These are phyloP conservation scores for Solea solea DNA, from an alignment of 2,113 vertebrate genomes.

Conservation along the genomic window DNA sequence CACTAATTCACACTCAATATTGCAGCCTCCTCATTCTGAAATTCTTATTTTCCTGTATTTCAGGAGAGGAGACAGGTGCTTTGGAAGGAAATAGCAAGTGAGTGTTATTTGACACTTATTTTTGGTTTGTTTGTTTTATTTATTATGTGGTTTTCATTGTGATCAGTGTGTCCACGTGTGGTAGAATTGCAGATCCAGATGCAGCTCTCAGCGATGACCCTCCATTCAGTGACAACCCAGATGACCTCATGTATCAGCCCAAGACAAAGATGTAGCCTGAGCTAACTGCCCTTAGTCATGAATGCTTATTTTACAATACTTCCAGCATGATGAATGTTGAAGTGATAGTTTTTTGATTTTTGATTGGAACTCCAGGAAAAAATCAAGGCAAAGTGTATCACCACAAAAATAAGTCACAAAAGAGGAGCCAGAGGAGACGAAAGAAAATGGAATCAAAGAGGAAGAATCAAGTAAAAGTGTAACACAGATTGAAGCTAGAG, in stretches of 20 bases:
- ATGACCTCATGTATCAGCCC: constrained; percentile 86
- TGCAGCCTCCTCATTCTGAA: neutral
- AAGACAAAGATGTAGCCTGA: constrained; percentile 82
- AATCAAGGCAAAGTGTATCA: constrained; percentile 78
- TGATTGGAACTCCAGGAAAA: constrained; percentile 74
- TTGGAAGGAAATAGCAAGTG: constrained; percentile 33
- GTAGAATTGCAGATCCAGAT: constrained; percentile 72
- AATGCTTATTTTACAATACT: neutral
- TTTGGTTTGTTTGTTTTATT: neutral
- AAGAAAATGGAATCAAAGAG: constrained; percentile 66
- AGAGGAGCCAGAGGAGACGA: constrained; percentile 81
- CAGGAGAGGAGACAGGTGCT: constrained; percentile 15
- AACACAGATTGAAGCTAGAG: neutral
- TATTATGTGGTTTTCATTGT: neutral
- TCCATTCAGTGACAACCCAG: constrained; percentile 86
- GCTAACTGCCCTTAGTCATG: neutral
- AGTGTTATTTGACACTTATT: constrained; percentile 23
- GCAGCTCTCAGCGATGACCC: constrained; percentile 82
- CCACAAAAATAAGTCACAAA: constrained; percentile 78
- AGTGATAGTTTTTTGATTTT: neutral
- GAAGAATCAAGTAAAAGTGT: neutral
- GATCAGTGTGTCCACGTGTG: constrained; percentile 18
- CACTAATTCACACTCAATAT: too few species aligned
- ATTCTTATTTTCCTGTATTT: neutral
- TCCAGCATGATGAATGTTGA: neutral